Percentiles rank a stretch among this genome's conserved stretches.
Conservation (phyloP, 1,140 invertebrate genomes). For the Globodera ellingtonae region DNA sequence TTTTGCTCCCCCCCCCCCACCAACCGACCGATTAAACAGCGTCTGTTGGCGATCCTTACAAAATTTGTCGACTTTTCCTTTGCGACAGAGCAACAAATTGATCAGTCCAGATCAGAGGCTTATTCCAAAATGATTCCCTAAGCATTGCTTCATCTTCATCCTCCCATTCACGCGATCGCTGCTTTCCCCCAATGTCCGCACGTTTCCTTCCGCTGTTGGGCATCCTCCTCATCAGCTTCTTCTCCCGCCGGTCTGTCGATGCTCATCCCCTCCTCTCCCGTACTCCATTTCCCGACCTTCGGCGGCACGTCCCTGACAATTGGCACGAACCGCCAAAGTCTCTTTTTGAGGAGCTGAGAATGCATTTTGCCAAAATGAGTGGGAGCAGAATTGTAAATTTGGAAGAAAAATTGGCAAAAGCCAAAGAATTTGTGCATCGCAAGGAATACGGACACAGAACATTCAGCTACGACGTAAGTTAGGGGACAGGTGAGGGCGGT, state of each 20-base stretch:
- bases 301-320: neutral
- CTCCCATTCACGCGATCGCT: neutral
- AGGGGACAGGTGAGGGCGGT: neutral
- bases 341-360: neutral
- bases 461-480: constrained; percentile 17
- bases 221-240: neutral
- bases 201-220: neutral
- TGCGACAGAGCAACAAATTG: no score
- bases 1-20: no score
- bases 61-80: no score
- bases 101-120: no score
- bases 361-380: constrained; percentile 2
- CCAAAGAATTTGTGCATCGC: constrained; percentile 3
- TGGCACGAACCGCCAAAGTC: neutral
- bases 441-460: constrained; percentile 11
- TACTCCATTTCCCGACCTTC: neutral
- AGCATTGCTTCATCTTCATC: no score
- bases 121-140: no score
- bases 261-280: neutral
- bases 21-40: no score
- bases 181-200: neutral
- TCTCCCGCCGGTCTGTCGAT: neutral
- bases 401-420: neutral
- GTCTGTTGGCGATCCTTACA: no score
- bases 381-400: neutral